Conservation (phyloP, 2,888 invertebrate species). For the Clanis bilineata region DNA sequence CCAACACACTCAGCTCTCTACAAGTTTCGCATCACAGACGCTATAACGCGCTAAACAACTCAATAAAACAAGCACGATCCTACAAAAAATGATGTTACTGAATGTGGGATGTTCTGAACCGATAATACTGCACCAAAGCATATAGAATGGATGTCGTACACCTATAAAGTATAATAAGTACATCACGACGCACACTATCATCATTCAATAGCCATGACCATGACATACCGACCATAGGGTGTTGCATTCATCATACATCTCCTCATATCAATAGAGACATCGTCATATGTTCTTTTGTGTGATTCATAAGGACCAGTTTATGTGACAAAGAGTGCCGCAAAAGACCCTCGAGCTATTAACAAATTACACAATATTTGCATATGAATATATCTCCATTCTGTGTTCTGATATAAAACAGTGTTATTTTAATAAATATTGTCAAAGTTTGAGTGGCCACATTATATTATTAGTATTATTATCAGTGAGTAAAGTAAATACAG, state of each 20-base stretch:
- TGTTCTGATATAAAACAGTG: constrained; percentile 60
- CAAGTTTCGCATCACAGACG: constrained; percentile 2
- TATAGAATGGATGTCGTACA: constrained; percentile 17
- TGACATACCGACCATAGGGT: constrained; percentile 54
- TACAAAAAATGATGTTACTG: neutral
- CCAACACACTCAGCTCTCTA: constrained; percentile 12
- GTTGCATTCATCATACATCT: constrained; percentile 49
- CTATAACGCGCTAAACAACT: neutral
- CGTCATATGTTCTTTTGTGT: constrained; percentile 72
- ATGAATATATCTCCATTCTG: constrained; percentile 60
- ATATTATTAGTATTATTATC: constrained; percentile 35
- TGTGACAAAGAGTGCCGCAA: constrained; percentile 74
- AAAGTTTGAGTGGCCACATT: constrained; percentile 50
- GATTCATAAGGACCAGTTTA: constrained; percentile 64
- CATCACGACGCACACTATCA: constrained; percentile 36
- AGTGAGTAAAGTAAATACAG: neutral
- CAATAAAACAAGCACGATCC: neutral
- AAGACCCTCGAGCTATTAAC: constrained; percentile 79
- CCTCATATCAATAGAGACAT: constrained; percentile 64
- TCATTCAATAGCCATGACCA: constrained; percentile 58
- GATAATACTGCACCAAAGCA: neutral
- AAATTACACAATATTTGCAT: constrained; percentile 80
- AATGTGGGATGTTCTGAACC: neutral
- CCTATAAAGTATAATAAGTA: constrained; percentile 23
- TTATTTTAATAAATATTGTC: constrained; percentile 67